These are phyloP conservation scores for Pipistrellus pygmaeus DNA, from an alignment of 2,797 vertebrate genomes.

Conservation along the genomic window DNA sequence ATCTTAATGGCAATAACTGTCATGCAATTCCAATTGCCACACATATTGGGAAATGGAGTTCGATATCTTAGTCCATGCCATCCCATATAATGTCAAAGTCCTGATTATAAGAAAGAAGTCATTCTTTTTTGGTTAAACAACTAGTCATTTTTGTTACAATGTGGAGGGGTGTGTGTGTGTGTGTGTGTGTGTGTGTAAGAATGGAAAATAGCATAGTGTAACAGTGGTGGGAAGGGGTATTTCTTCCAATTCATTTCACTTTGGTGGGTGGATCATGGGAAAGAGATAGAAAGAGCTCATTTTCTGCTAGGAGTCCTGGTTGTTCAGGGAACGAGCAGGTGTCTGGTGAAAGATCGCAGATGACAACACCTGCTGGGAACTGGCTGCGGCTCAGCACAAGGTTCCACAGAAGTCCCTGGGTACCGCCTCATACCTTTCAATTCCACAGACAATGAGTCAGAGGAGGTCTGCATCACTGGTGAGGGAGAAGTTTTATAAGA, in stretches of 20 bases:
- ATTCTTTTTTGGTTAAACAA: neutral
- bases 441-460: neutral
- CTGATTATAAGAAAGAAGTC: neutral
- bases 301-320: neutral
- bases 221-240: neutral
- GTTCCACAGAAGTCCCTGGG: neutral
- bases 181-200: neutral
- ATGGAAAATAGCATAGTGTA: neutral
- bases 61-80: neutral
- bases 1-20: neutral
- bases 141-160: neutral
- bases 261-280: neutral
- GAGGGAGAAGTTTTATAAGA: neutral
- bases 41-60: conserved; percentile 17
- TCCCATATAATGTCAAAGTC: neutral
- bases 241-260: conserved; percentile 28
- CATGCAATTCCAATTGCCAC: neutral
- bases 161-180: neutral
- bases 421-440: neutral
- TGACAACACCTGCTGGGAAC: neutral
- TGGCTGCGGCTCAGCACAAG: neutral
- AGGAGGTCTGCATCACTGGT: neutral
- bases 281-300: neutral
- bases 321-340: neutral
- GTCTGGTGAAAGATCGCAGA: neutral